Percentiles rank a stretch among this genome's conserved stretches.
Evolutionary conservation across 2,888 invertebrate species (phyloP).

Genomic region (Trissolcus japonicus): DNA sequence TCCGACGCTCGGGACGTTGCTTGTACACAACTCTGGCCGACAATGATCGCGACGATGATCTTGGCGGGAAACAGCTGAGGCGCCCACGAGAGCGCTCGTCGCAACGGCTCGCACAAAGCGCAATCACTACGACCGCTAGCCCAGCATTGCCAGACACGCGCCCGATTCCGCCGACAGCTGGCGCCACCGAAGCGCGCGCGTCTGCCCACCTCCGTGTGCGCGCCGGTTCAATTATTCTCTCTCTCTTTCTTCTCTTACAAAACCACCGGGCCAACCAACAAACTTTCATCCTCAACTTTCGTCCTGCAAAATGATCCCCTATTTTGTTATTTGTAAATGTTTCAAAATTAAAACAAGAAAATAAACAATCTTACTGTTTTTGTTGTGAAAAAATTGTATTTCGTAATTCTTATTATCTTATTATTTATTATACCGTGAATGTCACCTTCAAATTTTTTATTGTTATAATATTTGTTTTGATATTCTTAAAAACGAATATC

Average conservation of each 20-base stretch:
- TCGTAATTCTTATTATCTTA: too few relatives aligned
- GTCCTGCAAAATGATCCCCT: not conserved
- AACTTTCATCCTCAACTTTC: not conserved
- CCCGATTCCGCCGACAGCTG: constrained; percentile 15
- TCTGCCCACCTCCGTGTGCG: not conserved
- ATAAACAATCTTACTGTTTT: too few relatives aligned
- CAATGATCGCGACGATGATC: constrained; percentile 79
- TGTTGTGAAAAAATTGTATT: too few relatives aligned
- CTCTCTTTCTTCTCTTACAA: not conserved
- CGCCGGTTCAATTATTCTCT: not conserved
- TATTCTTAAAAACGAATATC: too few relatives aligned
- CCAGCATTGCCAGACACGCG: constrained; percentile 34
- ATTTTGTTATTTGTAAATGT: not conserved
- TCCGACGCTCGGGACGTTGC: constrained; percentile 66
- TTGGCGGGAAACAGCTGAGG: constrained; percentile 85
- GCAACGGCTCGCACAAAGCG: constrained; percentile 56
- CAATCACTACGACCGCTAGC: constrained; percentile 64
- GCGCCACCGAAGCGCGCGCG: constrained; percentile 10
- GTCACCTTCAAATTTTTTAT: too few relatives aligned
- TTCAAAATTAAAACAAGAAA: not conserved
- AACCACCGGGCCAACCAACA: too few relatives aligned
- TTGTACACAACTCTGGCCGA: constrained; percentile 74
- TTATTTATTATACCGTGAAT: too few relatives aligned
- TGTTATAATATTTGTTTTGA: too few relatives aligned
- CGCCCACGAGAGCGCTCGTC: constrained; percentile 69